Evolutionary conservation across 2,888 invertebrate genomes (phyloP).

Genomic region (Crematogaster levior): DNA sequence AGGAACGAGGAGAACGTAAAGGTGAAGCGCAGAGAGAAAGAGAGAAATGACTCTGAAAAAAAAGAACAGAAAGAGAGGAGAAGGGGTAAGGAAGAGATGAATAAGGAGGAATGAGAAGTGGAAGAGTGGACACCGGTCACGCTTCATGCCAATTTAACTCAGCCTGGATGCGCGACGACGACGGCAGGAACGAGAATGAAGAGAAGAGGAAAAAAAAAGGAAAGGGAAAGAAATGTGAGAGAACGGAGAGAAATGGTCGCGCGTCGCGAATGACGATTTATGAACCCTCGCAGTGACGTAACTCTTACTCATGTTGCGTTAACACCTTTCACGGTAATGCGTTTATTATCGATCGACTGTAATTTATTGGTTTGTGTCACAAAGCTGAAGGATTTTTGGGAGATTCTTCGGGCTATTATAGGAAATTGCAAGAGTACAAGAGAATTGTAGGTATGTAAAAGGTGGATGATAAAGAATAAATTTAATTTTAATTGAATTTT

Average conservation of each 20-base stretch:
- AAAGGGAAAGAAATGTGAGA: conserved; percentile 39
- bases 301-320: conserved; percentile 2
- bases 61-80: conserved; percentile 23
- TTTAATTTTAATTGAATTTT: background rate
- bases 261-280: conserved; percentile 30
- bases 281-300: conserved; percentile 17
- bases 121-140: conserved; percentile 81
- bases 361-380: conserved; percentile 1
- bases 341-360: conserved; percentile 6
- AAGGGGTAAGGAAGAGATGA: background rate
- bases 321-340: background rate
- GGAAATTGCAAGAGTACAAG: background rate
- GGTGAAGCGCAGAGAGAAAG: conserved; percentile 19
- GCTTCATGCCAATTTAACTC: conserved; percentile 84
- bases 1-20: conserved; percentile 15
- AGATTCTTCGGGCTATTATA: background rate
- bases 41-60: background rate
- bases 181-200: conserved; percentile 14
- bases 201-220: conserved; percentile 9
- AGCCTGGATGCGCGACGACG: conserved; percentile 50
- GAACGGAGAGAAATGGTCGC: conserved; percentile 42
- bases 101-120: conserved; percentile 7
- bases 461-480: background rate
- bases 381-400: background rate
- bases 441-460: background rate